Base-by-base conservation (phyloP, 2,888 invertebrate genomes). In the Polyommatus iphigenia region DNA sequence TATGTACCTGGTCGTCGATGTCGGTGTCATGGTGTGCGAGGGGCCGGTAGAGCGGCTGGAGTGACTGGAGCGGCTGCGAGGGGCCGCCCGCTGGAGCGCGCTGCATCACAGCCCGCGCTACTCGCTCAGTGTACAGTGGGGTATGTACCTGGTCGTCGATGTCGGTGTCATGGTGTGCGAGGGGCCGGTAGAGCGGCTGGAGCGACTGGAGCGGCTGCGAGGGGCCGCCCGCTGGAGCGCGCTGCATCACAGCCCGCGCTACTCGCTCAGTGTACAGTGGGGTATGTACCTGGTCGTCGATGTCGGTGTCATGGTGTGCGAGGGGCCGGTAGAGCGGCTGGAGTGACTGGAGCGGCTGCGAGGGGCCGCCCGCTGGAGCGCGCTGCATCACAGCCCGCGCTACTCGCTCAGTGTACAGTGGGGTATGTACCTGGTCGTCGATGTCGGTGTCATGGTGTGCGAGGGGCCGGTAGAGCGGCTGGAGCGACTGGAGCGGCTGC, bases 351-450 rank as follows among this genome's bases (percentile, higher is more conserved):
- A 88, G 92, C 90, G 91, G 89, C 88, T 88, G 92, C 90, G 90
- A 89, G 86, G 90, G 90, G 88, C 91, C 93, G 91, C 93, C 91
- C 90, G 89, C 91, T 86, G 88, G 88, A 79, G 88, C 91, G 86
- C 94, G 93, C 92, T 93, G 93, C 93, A 93, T 93, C 90, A 91
- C 94, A 92, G 89, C 91, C 90, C 84, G 32, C 32, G 32, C 32
- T 32, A 32, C 32, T 32, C 32, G 32, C 32, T 32, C 32, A 32
- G 32, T 32, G 32, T 32, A 32, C 32, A 32, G 32, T 32, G 32
- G 32, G 32, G 32, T 32, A 32, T 32, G 32, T 32, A 94, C 94
- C 93, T 94, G 94, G 83, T 94, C 94, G 85, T 94, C 94, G 80
- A 94, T 94, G 82, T 94, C 94, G 18, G 90, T 84, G 86, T 92